A percentile compares a stretch with the other conserved stretches of the same genome.
phyloP scores from a whole-genome alignment of 2,113 vertebrate genomes.

The Hystrix brachyura region DNA sequence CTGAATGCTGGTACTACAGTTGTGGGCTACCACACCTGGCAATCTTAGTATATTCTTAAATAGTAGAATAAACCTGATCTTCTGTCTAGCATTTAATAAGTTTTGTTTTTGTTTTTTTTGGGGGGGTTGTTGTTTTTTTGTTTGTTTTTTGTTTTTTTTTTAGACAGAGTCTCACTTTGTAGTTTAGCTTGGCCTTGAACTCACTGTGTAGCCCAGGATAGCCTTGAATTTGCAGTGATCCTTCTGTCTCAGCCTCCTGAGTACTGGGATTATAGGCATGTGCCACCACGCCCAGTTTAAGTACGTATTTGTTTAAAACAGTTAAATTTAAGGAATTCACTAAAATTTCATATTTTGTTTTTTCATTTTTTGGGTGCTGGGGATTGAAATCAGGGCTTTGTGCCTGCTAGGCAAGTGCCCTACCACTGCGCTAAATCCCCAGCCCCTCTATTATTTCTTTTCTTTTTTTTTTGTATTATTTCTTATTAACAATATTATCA shows the following conservation, averaged over 20 bases:
- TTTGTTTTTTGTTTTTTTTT: neutral
- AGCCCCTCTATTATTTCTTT: too few species aligned
- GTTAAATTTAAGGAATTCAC: neutral
- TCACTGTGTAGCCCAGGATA: neutral
- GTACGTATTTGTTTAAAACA: slow-evolving; percentile 7
- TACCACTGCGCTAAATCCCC: too few species aligned
- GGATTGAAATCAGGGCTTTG: too few species aligned
- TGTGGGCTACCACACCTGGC: neutral
- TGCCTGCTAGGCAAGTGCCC: too few species aligned
- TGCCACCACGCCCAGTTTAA: neutral
- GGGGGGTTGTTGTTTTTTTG: too few species aligned
- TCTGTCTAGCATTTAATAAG: neutral
- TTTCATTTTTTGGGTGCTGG: too few species aligned
- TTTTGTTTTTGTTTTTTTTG: neutral
- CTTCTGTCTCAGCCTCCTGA: neutral
- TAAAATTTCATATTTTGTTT: neutral
- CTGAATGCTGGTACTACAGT: neutral
- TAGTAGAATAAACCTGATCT: neutral
- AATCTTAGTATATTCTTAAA: neutral
- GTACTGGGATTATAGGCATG: neutral
- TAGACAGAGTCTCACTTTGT: neutral
- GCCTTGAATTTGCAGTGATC: neutral
- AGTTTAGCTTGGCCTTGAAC: neutral
- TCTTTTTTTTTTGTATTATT: neutral
- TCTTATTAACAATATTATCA: neutral